These are phyloP conservation scores for Panagrolaimus sp. DNA, from an alignment of 1,140 invertebrate genomes.

Conservation along the genomic window DNA sequence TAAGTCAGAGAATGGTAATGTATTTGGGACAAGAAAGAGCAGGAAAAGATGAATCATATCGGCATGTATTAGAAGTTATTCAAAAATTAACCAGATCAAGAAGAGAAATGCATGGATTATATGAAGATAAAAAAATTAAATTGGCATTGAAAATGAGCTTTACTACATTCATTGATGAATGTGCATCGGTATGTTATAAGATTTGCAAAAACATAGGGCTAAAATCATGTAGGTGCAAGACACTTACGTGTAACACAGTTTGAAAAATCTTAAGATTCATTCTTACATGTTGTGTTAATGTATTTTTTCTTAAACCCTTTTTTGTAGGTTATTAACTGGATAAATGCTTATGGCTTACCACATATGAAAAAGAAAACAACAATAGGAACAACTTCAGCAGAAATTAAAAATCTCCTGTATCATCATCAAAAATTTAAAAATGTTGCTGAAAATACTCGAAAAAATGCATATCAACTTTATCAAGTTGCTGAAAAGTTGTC, in stretches of 20 bases:
- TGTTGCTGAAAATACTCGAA: conserved; percentile 77
- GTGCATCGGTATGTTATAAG: not conserved
- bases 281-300: no score
- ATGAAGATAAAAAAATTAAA: not conserved
- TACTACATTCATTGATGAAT: not conserved
- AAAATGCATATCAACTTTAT: conserved; percentile 73
- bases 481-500: conserved; percentile 25
- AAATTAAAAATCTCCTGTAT: conserved; percentile 16
- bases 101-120: not conserved
- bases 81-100: not conserved
- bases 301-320: no score
- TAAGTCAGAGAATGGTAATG: not conserved
- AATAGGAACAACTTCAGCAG: conserved; percentile 74
- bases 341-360: conserved; percentile 96
- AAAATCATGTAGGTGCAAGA: no score
- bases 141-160: conserved; percentile 1
- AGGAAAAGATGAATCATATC: not conserved
- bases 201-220: no score
- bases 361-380: conserved; percentile 92
- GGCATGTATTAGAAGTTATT: conserved; percentile 6
- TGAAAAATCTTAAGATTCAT: no score
- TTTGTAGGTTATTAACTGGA: conserved; percentile 74
- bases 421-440: conserved; percentile 46
- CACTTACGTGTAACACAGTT: no score
- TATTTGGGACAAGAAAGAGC: not conserved